Conservation (phyloP, 2,888 invertebrate genomes). For the Scaptomyza reducta region DNA sequence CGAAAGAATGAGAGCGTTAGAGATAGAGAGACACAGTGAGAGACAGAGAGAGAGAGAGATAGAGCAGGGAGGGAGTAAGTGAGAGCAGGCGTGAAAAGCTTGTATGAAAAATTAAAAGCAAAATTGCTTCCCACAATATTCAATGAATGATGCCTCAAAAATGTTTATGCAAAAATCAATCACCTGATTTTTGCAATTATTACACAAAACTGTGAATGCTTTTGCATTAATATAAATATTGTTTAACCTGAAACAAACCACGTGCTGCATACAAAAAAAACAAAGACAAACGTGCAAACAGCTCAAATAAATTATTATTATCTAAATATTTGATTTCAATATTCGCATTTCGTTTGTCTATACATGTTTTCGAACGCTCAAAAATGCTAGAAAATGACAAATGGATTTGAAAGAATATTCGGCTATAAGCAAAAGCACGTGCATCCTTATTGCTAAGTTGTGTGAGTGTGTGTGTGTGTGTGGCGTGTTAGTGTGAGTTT, state of each 20-base stretch:
- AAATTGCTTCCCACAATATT: conserved; percentile 13
- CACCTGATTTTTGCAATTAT: conserved; percentile 14
- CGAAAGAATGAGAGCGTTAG: conserved; percentile 30
- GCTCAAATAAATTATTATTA: conserved; percentile 37
- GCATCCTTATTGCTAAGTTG: conserved; percentile 40
- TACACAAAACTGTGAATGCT: not conserved
- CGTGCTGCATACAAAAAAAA: conserved; percentile 28
- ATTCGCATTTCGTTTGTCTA: conserved; percentile 26
- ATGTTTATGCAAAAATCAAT: conserved; percentile 44
- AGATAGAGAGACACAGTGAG: not conserved
- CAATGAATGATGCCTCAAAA: conserved; percentile 11
- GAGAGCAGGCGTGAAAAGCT: conserved; percentile 42
- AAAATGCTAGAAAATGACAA: conserved; percentile 43
- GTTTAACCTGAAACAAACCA: conserved; percentile 15
- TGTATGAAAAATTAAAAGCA: conserved; percentile 24
- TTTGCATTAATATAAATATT: too few relatives aligned
- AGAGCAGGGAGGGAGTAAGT: not conserved
- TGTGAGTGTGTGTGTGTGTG: conserved; percentile 11
- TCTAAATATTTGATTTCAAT: conserved; percentile 31
- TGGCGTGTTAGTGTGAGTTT: conserved; percentile 18
- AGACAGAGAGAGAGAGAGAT: conserved; percentile 1
- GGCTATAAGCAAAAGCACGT: conserved; percentile 65
- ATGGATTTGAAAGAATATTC: conserved; percentile 31
- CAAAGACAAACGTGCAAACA: conserved; percentile 28
- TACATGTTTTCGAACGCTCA: conserved; percentile 34